These are phyloP conservation scores for Argya squamiceps DNA, from an alignment of 2,797 vertebrate genomes.

Conservation along the genomic window DNA sequence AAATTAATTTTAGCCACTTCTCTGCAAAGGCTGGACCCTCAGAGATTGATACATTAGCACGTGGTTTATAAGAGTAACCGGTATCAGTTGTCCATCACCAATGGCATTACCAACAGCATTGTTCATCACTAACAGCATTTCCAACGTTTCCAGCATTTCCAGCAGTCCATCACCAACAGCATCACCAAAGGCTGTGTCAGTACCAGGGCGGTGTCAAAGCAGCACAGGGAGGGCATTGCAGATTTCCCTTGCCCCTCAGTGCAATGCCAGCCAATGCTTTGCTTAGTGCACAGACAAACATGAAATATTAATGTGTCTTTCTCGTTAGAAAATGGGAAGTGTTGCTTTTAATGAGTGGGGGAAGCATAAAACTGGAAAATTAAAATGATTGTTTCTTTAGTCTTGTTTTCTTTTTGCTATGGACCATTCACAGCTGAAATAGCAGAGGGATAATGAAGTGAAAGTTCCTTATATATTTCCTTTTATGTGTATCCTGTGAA, in stretches of 20 bases:
- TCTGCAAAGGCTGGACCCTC: no score
- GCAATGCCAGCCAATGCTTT: neutral
- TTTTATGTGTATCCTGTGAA: neutral
- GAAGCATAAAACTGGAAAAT: neutral
- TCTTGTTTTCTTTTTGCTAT: neutral
- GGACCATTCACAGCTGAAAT: neutral
- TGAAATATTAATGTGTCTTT: neutral
- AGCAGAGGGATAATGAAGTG: neutral
- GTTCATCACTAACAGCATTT: no score
- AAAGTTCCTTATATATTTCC: neutral
- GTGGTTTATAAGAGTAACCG: no score
- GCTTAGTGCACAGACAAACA: no score
- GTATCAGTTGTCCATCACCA: no score
- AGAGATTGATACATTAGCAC: no score
- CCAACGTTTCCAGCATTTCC: no score
- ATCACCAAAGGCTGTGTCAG: fast-evolving
- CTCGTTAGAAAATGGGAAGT: neutral
- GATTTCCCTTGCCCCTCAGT: fast-evolving
- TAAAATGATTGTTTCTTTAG: neutral
- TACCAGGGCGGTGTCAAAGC: fast-evolving
- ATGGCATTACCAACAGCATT: neutral
- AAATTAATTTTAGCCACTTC: no score
- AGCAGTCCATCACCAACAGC: fast-evolving
- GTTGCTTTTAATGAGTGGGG: neutral
- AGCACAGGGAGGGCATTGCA: fast-evolving